A percentile compares a stretch with the other conserved stretches of the same genome.
Evolutionary conservation across 1,140 invertebrate species (phyloP).

Genomic region (Scaptomyza hsui): DNA sequence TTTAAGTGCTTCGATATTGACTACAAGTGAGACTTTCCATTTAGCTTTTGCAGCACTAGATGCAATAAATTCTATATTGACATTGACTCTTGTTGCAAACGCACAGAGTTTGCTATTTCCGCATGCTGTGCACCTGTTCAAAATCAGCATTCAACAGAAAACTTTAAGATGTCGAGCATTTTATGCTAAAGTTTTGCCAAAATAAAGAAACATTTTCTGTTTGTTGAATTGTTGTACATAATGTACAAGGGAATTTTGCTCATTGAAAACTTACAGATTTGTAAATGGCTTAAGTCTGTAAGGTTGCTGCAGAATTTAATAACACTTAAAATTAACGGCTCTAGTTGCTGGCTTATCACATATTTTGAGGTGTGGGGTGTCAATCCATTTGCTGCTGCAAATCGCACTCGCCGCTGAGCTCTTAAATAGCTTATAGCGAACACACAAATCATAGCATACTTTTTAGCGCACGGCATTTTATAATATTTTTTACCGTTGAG

Average conservation of each 20-base stretch:
- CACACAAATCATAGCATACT: conserved; percentile 40
- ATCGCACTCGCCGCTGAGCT: conserved; percentile 50
- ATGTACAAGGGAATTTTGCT: no score
- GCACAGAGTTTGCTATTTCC: conserved; percentile 17
- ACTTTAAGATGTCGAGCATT: conserved; percentile 12
- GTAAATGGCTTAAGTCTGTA: not conserved
- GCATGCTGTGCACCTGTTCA: conserved; percentile 58
- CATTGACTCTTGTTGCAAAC: conserved; percentile 39
- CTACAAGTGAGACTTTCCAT: not conserved
- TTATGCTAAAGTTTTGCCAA: not conserved
- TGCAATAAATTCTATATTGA: conserved; percentile 49
- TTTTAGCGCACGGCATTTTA: conserved; percentile 32
- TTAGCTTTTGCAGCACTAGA: conserved; percentile 14
- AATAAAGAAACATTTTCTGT: not conserved
- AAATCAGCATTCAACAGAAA: conserved; percentile 13
- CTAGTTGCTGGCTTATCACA: conserved; percentile 30
- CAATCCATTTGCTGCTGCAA: conserved; percentile 54
- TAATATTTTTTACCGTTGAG: conserved; percentile 9
- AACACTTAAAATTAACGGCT: conserved; percentile 46
- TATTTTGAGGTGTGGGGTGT: conserved; percentile 17
- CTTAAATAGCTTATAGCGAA: conserved; percentile 54
- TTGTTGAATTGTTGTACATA: no score
- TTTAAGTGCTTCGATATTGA: conserved; percentile 37
- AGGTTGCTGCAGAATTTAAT: not conserved
- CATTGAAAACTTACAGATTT: no score